Percentiles rank a stretch among this genome's conserved stretches.
phyloP scores from a whole-genome alignment of 2,113 vertebrate species.

The Athene cunicularia region DNA sequence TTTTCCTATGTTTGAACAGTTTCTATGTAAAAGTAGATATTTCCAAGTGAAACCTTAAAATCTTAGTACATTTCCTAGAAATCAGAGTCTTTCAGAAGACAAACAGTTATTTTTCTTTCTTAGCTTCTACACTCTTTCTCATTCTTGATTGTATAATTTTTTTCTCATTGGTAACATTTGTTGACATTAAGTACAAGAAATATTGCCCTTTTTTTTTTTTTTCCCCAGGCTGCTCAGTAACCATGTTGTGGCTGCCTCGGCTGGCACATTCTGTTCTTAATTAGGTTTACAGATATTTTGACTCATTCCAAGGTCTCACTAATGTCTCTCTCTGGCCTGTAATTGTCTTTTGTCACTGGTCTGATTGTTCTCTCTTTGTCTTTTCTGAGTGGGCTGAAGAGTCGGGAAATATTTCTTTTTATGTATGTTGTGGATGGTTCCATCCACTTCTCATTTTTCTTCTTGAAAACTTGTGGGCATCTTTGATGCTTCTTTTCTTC shows the following conservation, averaged over 20 bases:
- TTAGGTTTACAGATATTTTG: constrained; percentile 45
- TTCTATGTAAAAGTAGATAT: neutral
- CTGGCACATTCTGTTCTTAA: neutral
- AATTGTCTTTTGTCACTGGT: neutral
- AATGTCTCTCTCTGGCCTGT: neutral
- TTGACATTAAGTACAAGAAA: neutral
- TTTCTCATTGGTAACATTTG: neutral
- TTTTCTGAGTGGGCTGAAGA: neutral
- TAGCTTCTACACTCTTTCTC: neutral
- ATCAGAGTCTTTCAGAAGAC: neutral
- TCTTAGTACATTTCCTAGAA: neutral
- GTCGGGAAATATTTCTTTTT: neutral
- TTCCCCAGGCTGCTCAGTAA: neutral
- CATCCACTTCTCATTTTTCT: neutral
- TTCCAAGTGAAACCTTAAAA: neutral
- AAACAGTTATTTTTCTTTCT: neutral
- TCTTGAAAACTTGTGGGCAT: neutral
- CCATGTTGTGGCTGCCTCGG: neutral
- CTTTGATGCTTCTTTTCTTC: neutral
- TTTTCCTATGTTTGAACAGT: neutral
- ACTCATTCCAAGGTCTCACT: neutral
- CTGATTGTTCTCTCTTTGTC: neutral
- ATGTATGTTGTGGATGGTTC: neutral
- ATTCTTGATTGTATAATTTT: neutral
- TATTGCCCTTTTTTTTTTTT: neutral